Base-by-base conservation (phyloP, 2,888 invertebrate genomes). In the Heliconius ethilla region DNA sequence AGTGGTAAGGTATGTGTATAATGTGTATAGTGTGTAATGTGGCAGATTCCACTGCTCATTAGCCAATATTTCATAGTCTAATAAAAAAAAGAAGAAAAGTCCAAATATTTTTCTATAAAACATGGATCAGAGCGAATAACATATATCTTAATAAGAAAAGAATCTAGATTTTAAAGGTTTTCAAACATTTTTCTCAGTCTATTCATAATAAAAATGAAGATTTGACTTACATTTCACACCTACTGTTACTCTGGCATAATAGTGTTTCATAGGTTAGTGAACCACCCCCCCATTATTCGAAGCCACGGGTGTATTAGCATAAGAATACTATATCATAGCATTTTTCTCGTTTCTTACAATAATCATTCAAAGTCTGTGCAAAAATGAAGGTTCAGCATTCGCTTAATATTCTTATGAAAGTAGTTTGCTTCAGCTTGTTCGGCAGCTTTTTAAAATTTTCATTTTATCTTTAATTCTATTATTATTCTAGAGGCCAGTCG, bases 241-340 rank as follows among this genome's bases (percentile, higher is more conserved):
- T 55, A 27, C 22, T 29, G 27, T 18, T 69, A 25, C 2, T 11
- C 11, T 2, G 1, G 22, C 22, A 22, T 15, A 55, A 27, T 11
- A 33, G 7, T 51, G 11, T 33, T 25, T 59, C 11, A 55, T 59
- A 72, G 70, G 70, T 59, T 33, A 13, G n/a, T 70, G 33, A 51
- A 55, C 29, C 29, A 72, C 33, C 25, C 40, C 27, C 18, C 62
- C 62, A 74, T 74, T 74, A 63, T 74, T n/a, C 59, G 25, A 59
- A 37, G 37, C 18, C 33, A 13, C 40, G 65, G 25, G 59, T 25
- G 59, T 77, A 85, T 85, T 85, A 83, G 76, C 85, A 85, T 85
- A 83, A 83, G 82, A 85, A 84, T 85, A 83, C 83, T 82, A 82
- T 81, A 77, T 78, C 74, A 72, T n/a, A 55, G n/a, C 83, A 83